These are phyloP conservation scores for Prosapia bicincta DNA, from an alignment of 2,888 invertebrate species.

Conservation along the genomic window DNA sequence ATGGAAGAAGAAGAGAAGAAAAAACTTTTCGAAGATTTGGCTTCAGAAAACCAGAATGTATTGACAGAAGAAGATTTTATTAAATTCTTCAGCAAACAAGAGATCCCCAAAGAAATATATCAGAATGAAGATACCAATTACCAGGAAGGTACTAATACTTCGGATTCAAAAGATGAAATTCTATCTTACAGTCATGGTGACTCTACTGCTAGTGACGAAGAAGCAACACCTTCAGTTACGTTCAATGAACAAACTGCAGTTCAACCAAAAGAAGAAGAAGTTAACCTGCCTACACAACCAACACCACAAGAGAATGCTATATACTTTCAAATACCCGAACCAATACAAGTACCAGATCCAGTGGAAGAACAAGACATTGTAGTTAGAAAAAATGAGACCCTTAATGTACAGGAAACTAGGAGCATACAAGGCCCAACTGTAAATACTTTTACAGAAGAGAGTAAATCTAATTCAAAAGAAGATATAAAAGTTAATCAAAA, in stretches of 20 bases:
- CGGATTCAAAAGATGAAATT: slow-evolving; percentile 8
- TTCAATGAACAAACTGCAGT: slow-evolving; percentile 12
- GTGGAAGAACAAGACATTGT: not conserved
- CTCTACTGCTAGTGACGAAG: not conserved
- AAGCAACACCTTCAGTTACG: slow-evolving; percentile 1
- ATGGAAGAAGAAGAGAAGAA: slow-evolving; percentile 58
- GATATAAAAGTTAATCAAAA: not conserved
- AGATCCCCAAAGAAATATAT: not conserved
- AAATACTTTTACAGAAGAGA: slow-evolving; percentile 3
- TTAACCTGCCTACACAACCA: slow-evolving; percentile 30
- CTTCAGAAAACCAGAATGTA: slow-evolving; percentile 13
- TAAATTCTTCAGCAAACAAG: slow-evolving; percentile 19
- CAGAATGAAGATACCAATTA: not conserved
- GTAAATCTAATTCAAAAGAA: not conserved
- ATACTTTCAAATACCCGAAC: slow-evolving; percentile 27
- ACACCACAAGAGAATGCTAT: slow-evolving; percentile 30
- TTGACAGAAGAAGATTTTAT: slow-evolving; percentile 30
- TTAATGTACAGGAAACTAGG: slow-evolving; percentile 21
- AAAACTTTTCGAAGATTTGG: slow-evolving; percentile 20
- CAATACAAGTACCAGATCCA: slow-evolving; percentile 21
- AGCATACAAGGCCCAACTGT: slow-evolving; percentile 17
- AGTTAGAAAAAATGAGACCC: not conserved
- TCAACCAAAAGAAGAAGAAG: slow-evolving; percentile 3
- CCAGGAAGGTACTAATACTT: not conserved
- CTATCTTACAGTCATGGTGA: slow-evolving; percentile 18